Base-by-base conservation (phyloP, 2,888 invertebrate genomes). In the Nymphalis polychloros region DNA sequence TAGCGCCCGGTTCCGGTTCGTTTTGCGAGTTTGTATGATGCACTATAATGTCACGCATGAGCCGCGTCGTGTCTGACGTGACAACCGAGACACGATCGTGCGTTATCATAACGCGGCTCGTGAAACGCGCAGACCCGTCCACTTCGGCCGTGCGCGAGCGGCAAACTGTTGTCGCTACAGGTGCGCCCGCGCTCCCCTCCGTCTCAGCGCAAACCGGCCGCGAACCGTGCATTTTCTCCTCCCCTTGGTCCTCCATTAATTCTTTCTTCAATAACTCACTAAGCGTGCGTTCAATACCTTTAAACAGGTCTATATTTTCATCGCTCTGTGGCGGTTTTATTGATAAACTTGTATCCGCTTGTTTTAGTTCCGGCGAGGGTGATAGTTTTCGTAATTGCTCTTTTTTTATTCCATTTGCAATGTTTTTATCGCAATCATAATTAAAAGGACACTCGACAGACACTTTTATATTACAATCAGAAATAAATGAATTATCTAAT, bases 101-200 rank as follows among this genome's bases (percentile, higher is more conserved):
- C 82, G 97, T 97, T 92, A 97, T 97, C 96, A 97, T 97, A 89
- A 97, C 96, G 93, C 97, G 95, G 93, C 97, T 97, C 82, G 96
- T 96, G 88, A 97, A 97, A 86, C 96, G 96, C 89, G 95, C 94
- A 84, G 93, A 88, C 75, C 93, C 93, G 89, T 93, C 93, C 88
- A 89, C 89, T 81, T 90, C 87, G 82, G 89, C 89, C 91, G 92
- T 86, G 87, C 92, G 91, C 93, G 92, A 88, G 87, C 92, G 88
- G 90, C 90, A 87, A 86, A 92, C 91, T 93, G 92, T 82, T 82
- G 87, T 82, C 75, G 73, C 86, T 85, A 86, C 90, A 87, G 89
- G 90, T 87, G 93, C 89, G 86, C 88, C 83, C 81, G 89, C 90
- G 89, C 88, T 86, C 89, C 90, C 84, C 90, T 85, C 90, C 85